phyloP scores from a whole-genome alignment of 2,113 vertebrate species.

The Parus major region DNA sequence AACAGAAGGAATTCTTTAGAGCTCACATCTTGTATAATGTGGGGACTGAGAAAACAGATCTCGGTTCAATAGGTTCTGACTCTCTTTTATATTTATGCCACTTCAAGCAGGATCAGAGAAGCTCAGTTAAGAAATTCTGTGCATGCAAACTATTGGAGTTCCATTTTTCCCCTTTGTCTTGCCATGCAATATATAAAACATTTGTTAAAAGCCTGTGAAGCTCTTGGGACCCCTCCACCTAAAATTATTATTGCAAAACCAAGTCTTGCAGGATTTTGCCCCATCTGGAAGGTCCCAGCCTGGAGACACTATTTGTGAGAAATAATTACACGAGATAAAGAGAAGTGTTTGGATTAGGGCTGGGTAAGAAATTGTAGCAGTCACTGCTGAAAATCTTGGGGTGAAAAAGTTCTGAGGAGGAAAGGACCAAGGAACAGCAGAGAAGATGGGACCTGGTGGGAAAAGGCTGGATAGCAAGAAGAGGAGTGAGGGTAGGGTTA shows the following conservation, averaged over 20 bases:
- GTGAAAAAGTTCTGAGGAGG: neutral
- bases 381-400: neutral
- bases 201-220: neutral
- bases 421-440: neutral
- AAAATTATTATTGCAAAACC: neutral
- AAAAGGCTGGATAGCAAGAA: neutral
- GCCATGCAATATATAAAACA: neutral
- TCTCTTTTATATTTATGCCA: neutral
- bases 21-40: neutral
- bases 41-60: neutral
- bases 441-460: neutral
- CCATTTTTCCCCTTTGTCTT: neutral
- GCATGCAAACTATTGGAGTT: neutral
- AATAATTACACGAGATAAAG: neutral
- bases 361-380: neutral
- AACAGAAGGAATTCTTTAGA: slow-evolving; percentile 22
- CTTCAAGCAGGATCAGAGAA: neutral
- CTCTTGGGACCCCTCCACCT: neutral
- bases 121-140: neutral
- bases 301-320: neutral
- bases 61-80: neutral
- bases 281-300: neutral
- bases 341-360: neutral
- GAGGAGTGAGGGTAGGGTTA: neutral
- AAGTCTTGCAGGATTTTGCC: neutral